Evolutionary conservation across 2,113 vertebrate species (phyloP), one percentile per base, ranked within the genome.

Genomic region (Varanus komodoensis): DNA sequence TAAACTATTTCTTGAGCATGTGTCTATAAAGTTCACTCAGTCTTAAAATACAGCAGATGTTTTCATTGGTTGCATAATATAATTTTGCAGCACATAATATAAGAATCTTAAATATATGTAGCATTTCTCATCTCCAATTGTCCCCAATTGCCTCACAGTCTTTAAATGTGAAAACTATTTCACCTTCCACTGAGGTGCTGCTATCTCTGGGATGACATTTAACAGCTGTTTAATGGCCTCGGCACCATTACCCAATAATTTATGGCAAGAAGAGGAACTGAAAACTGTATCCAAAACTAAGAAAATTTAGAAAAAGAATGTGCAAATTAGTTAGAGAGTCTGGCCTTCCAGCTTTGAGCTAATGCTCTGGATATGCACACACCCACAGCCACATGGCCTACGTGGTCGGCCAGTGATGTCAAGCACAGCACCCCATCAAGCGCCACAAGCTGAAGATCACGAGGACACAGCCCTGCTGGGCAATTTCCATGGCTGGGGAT

Each of bases 211-310:
- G 61, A 80, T 91, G 71, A 87, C 84, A 89, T 91, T 89, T 86
- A 94, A 88, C 89, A 94, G 91, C 81, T 93, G 91, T 74, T 84
- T 91, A 81, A 75, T 87, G 1, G 0, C 64, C 92, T 75, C 78
- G 0, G 90, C 69, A 67, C 86, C 0, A 0, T 89, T 93, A 93
- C 86, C 61, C 52, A 85, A 87, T 0, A 0, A 89, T 86, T 92
- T 85, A 77, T 1, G n/a, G 73, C 29, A 84, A 69, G 50, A 82
- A 0, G 0, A 80, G 3, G 67, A 87, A 79, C 69, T 74, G 67
- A 84, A 89, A 38, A 34, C 78, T 78, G 32, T 81, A 89, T 75
- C 9, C 0, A 0, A 90, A 86, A 34, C 44, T 88, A 87, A 74
- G 34, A 34, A 74, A 75, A 71, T 15, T 68, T 85, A 0, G 0